Percentiles rank a stretch among this genome's conserved stretches.
Evolutionary conservation across 2,888 invertebrate genomes (phyloP).

Genomic region (Gymnoscelis rufifasciata): DNA sequence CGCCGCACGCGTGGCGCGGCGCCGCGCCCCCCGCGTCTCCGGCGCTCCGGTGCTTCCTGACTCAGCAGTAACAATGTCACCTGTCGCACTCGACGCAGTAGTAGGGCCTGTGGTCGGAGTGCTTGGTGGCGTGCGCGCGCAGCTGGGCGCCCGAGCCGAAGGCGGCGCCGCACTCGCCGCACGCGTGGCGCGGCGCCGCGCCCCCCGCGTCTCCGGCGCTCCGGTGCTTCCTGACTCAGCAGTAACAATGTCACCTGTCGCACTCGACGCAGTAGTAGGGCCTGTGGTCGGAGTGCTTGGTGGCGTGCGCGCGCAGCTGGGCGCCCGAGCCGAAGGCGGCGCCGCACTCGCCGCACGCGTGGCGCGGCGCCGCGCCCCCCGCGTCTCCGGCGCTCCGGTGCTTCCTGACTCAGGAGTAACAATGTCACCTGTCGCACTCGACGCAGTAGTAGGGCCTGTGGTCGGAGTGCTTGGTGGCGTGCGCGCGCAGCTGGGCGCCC

Average conservation of each 20-base stretch:
- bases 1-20: too few species aligned
- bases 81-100: not conserved
- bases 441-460: slow-evolving; percentile 14
- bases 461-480: not conserved
- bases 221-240: too few species aligned
- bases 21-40: too few species aligned
- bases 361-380: too few species aligned
- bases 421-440: slow-evolving; percentile 22
- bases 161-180: not conserved
- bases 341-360: not conserved
- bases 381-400: too few species aligned
- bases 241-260: too few species aligned
- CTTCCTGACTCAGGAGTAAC: too few species aligned
- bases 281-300: slow-evolving; percentile 24
- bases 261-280: slow-evolving; percentile 3
- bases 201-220: too few species aligned
- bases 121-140: slow-evolving; percentile 2
- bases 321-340: not conserved
- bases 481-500: not conserved
- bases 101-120: not conserved
- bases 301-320: not conserved
- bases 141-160: not conserved
- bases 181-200: not conserved
- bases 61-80: too few species aligned
- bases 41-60: too few species aligned